phyloP scores from a whole-genome alignment of 2,888 invertebrate species.

The Gibbula magus region DNA sequence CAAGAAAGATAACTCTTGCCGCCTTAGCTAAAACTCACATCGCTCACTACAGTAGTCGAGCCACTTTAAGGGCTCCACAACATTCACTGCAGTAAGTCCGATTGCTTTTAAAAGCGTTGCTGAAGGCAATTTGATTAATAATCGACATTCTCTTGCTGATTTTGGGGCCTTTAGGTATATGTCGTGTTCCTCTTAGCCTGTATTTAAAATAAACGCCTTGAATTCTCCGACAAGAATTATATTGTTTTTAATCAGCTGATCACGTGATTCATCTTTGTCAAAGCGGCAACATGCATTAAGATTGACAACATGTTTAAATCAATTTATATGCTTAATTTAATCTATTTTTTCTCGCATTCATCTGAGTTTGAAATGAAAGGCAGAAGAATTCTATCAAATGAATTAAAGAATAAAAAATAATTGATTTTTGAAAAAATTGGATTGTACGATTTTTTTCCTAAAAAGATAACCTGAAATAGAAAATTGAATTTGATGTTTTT shows the following conservation, averaged over 20 bases:
- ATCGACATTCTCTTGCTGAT: background rate
- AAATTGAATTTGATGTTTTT: conserved; percentile 16
- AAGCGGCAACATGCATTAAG: background rate
- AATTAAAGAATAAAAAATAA: background rate
- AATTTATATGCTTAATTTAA: conserved; percentile 25
- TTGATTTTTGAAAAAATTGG: conserved; percentile 8
- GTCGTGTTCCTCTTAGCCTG: background rate
- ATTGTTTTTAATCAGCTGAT: background rate
- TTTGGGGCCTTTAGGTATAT: background rate
- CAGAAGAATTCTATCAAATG: background rate
- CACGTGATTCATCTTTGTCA: background rate
- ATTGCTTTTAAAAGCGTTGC: background rate
- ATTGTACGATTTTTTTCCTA: background rate
- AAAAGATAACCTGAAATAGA: background rate
- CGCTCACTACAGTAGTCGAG: background rate
- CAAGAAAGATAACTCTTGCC: background rate
- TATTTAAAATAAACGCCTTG: background rate
- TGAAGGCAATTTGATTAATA: conserved; percentile 3
- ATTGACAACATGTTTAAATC: conserved; percentile 14
- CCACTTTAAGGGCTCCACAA: conserved; percentile 4
- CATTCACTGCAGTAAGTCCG: background rate
- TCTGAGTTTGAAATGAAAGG: background rate
- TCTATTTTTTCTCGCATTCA: conserved; percentile 3
- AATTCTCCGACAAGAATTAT: background rate
- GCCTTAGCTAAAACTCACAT: background rate